A percentile compares a stretch with the other conserved stretches of the same genome.
phyloP scores from a whole-genome alignment of 92 coral and sea anemone genomes.

The Zoanthus sansibaricus region DNA sequence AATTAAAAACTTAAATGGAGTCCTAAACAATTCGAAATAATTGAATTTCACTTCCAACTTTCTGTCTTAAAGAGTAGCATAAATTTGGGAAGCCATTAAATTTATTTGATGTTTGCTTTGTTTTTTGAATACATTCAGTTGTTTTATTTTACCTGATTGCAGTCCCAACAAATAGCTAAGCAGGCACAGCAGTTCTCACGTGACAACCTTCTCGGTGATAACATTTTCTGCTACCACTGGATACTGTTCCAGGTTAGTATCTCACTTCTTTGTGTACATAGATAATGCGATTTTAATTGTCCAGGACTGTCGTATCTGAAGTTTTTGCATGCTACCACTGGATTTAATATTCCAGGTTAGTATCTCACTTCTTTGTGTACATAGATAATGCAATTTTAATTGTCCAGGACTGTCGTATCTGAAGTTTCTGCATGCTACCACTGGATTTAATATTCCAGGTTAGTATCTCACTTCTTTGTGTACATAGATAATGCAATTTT shows the following conservation, averaged over 20 bases:
- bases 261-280: background rate
- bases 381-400: background rate
- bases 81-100: background rate
- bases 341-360: slow-evolving; percentile 62
- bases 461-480: background rate
- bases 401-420: too few species aligned
- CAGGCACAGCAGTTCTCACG: slow-evolving; percentile 86
- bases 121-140: background rate
- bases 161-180: slow-evolving; percentile 87
- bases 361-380: background rate
- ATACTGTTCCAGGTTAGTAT: slow-evolving; percentile 77
- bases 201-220: slow-evolving; percentile 74
- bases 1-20: too few species aligned
- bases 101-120: background rate
- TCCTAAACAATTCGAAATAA: too few species aligned
- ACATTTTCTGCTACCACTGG: slow-evolving; percentile 93
- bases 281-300: too few species aligned
- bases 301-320: too few species aligned
- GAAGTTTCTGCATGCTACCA: background rate
- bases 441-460: slow-evolving; percentile 55
- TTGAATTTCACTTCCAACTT: too few species aligned
- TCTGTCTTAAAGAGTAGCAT: background rate
- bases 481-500: background rate
- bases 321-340: background rate
- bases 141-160: background rate